Conservation (phyloP, 2,113 vertebrate species). For the Cervus canadensis region DNA sequence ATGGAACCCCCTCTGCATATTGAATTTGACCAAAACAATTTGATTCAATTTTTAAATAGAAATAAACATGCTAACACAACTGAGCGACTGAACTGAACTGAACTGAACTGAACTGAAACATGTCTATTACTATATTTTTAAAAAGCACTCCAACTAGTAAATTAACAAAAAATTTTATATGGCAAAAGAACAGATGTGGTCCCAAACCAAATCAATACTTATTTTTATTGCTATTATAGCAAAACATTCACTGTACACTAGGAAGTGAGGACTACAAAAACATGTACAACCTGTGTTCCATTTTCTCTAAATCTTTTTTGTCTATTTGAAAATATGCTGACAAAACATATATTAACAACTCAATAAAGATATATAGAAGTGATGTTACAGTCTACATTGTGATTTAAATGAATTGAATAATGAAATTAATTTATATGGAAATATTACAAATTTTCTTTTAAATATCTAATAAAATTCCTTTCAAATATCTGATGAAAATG, state of each 20-base stretch:
- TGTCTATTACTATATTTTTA: neutral
- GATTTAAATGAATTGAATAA: conserved; percentile 1
- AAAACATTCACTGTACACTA: neutral
- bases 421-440: neutral
- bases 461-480: neutral
- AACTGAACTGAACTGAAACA: neutral
- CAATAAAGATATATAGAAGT: neutral
- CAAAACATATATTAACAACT: neutral
- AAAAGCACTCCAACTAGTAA: neutral
- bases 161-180: neutral
- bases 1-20: neutral
- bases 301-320: neutral
- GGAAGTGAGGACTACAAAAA: neutral
- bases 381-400: neutral
- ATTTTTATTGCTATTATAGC: neutral
- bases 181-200: neutral
- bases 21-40: neutral
- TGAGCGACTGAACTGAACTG: no score
- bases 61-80: neutral
- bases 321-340: neutral
- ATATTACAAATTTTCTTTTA: neutral
- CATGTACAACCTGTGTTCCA: neutral
- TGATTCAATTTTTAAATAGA: neutral
- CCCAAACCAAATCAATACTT: neutral
- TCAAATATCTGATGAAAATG: neutral